Conservation (phyloP, 1,140 invertebrate genomes). For the Metaphire vulgaris region DNA sequence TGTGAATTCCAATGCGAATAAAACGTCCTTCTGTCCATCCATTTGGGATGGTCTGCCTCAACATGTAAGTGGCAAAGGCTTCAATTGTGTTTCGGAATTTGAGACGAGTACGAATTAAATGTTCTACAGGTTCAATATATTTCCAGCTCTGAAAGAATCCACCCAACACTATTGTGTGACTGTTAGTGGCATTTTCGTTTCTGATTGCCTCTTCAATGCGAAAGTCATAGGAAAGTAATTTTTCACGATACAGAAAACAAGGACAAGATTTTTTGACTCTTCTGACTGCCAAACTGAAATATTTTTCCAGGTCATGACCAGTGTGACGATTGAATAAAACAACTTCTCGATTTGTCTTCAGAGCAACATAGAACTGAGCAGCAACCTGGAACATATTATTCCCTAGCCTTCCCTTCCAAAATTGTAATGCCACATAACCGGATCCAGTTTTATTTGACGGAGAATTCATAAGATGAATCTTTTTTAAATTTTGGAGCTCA, state of each 20-base stretch:
- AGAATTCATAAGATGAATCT: too few species aligned
- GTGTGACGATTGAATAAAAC: background rate
- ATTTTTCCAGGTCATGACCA: background rate
- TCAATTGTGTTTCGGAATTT: background rate
- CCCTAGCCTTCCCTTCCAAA: background rate
- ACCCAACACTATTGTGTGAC: background rate
- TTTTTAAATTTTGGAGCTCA: too few species aligned
- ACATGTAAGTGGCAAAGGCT: conserved; percentile 1
- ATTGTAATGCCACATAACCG: too few species aligned
- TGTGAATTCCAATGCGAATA: conserved; percentile 20
- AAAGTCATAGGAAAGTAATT: background rate
- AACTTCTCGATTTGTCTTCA: background rate
- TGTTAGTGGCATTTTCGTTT: background rate
- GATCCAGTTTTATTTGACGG: too few species aligned
- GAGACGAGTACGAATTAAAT: background rate
- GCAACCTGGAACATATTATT: background rate
- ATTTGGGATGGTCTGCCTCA: background rate
- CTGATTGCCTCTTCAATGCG: background rate
- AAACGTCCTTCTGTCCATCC: background rate
- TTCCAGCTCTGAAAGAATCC: background rate
- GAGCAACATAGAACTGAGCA: background rate
- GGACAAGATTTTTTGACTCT: background rate
- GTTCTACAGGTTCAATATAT: background rate
- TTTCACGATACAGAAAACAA: background rate
- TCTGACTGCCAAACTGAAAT: background rate